Evolutionary conservation across 2,113 vertebrate genomes (phyloP).

Genomic region (Aptenodytes forsteri): DNA sequence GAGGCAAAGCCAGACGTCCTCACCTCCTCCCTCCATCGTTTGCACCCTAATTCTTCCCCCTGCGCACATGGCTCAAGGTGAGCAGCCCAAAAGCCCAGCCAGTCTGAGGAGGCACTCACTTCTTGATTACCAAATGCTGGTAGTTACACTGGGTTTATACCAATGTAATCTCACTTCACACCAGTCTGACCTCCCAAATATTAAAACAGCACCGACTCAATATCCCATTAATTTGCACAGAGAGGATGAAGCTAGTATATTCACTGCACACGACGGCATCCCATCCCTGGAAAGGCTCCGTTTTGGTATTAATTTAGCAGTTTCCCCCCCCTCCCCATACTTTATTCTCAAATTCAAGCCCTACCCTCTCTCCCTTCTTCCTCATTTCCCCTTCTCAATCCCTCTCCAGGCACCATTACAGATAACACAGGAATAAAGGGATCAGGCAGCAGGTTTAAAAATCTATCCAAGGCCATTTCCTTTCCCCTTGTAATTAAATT

Average conservation of each 20-base stretch:
- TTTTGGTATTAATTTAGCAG: not conserved
- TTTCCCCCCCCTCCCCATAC: not conserved
- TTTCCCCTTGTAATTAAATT: slow-evolving; percentile 25
- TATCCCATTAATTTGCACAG: not conserved
- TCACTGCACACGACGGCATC: not conserved
- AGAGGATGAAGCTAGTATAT: not conserved
- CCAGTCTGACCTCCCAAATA: not conserved
- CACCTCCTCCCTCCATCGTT: not conserved
- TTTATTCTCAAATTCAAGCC: not conserved
- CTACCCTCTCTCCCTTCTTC: not conserved
- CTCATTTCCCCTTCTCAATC: not conserved
- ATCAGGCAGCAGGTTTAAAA: slow-evolving; percentile 49
- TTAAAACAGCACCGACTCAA: not conserved
- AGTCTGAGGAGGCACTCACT: not conserved
- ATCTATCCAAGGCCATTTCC: slow-evolving; percentile 15
- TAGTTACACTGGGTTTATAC: not conserved
- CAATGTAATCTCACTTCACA: not conserved
- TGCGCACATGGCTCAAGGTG: not conserved
- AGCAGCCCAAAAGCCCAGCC: not conserved
- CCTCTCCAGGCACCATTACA: slow-evolving; percentile 14
- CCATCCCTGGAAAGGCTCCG: not conserved
- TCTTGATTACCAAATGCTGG: too few species aligned
- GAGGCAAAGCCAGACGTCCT: not conserved
- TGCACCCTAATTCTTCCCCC: not conserved
- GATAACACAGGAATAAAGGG: slow-evolving; percentile 25